Conservation (phyloP, 2,113 vertebrate genomes). For the Mystacornis crossleyi region DNA sequence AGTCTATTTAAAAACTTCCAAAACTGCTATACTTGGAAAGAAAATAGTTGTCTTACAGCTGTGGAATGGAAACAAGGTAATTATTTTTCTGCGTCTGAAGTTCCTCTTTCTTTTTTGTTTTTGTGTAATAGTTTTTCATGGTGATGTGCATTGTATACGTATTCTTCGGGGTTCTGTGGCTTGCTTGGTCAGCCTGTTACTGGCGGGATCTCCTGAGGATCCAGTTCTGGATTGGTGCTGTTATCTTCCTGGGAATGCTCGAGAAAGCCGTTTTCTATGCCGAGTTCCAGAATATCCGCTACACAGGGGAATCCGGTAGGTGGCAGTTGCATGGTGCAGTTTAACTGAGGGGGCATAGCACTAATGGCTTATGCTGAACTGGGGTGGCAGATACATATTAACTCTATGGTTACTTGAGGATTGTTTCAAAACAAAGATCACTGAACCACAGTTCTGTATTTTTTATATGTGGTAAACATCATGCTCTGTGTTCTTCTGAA, state of each 20-base stretch:
- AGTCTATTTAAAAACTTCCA: neutral
- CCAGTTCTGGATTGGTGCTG: conserved; percentile 95
- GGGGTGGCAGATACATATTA: neutral
- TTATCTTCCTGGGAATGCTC: conserved; percentile 94
- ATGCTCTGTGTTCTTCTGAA: neutral
- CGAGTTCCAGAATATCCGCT: conserved; percentile 92
- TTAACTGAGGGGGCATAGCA: neutral
- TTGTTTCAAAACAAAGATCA: neutral
- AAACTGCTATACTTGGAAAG: neutral
- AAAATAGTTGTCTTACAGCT: neutral
- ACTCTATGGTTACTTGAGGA: neutral
- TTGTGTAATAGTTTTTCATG: conserved; percentile 90
- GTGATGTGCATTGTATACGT: conserved; percentile 95
- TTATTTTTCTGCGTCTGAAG: neutral
- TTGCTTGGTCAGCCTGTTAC: conserved; percentile 92
- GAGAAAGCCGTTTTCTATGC: conserved; percentile 98
- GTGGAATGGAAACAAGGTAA: neutral
- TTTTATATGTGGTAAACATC: neutral
- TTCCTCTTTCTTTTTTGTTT: conserved; percentile 14
- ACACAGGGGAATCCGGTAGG: conserved; percentile 89
- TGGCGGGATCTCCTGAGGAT: conserved; percentile 93
- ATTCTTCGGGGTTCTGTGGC: conserved; percentile 90
- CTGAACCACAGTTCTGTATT: neutral
- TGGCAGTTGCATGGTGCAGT: neutral
- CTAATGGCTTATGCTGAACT: neutral